Evolutionary conservation across 2,888 invertebrate genomes (phyloP).

Genomic region (Latheticus oryzae): DNA sequence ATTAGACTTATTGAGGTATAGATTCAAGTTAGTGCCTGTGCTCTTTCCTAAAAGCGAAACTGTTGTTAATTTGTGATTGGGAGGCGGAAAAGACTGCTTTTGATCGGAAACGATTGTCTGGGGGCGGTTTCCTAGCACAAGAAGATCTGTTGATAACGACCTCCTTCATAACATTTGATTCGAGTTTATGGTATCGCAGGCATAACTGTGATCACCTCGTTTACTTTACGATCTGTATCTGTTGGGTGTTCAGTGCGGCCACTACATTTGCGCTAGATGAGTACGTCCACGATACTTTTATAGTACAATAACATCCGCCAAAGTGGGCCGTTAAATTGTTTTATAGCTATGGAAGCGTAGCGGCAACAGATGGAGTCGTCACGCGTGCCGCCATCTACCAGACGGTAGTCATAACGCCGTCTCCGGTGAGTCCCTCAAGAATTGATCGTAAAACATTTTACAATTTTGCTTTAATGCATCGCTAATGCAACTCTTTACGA

Average conservation of each 20-base stretch:
- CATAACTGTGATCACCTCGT: conserved; percentile 57
- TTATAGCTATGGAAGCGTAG: conserved; percentile 52
- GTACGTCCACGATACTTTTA: conserved; percentile 63
- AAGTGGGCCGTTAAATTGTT: conserved; percentile 65
- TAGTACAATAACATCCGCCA: conserved; percentile 64
- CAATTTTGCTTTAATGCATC: conserved; percentile 45
- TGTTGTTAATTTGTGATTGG: conserved; percentile 1
- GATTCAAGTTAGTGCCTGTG: too few relatives aligned
- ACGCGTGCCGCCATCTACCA: conserved; percentile 44
- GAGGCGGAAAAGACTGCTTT: conserved; percentile 14
- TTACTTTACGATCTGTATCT: conserved; percentile 61
- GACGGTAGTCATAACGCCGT: conserved; percentile 37
- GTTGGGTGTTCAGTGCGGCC: conserved; percentile 59
- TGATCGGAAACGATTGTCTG: conserved; percentile 25
- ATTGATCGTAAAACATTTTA: conserved; percentile 47
- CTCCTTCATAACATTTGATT: conserved; percentile 56
- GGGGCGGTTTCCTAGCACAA: conserved; percentile 23
- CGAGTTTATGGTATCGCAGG: conserved; percentile 52
- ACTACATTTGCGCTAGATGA: conserved; percentile 63
- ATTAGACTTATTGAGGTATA: too few relatives aligned
- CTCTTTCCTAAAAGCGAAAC: conserved; percentile 5
- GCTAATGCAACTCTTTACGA: conserved; percentile 35
- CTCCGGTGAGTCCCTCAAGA: conserved; percentile 21
- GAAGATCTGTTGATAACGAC: conserved; percentile 45
- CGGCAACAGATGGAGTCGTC: conserved; percentile 43